phyloP scores from a whole-genome alignment of 2,888 invertebrate genomes.

The Hesperia comma region DNA sequence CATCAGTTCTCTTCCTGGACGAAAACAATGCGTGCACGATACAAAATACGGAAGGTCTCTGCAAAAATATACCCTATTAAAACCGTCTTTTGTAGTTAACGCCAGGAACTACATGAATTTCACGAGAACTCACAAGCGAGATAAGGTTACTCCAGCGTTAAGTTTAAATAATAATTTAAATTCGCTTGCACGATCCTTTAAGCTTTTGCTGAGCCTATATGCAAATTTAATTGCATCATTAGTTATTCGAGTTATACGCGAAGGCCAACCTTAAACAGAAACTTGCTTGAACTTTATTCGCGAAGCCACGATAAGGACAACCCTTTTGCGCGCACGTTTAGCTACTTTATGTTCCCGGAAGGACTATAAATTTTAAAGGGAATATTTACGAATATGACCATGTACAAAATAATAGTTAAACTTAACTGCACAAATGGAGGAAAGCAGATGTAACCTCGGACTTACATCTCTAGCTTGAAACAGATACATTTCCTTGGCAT shows the following conservation, averaged over 20 bases:
- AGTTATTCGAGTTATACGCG: conserved; percentile 1
- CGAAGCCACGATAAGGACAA: conserved; percentile 1
- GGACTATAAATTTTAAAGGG: neutral
- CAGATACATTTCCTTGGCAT: conserved; percentile 23
- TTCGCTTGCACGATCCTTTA: neutral
- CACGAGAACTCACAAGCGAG: neutral
- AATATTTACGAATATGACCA: neutral
- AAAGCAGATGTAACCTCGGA: conserved; percentile 9
- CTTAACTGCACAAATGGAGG: conserved; percentile 4
- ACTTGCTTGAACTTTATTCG: conserved; percentile 2
- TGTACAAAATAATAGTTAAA: neutral
- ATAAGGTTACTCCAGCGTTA: neutral
- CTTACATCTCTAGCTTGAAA: conserved; percentile 10
- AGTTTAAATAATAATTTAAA: conserved; percentile 1
- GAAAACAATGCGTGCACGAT: conserved; percentile 13
- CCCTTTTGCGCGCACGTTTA: conserved; percentile 5
- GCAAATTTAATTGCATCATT: conserved; percentile 15
- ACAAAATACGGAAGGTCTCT: conserved; percentile 15
- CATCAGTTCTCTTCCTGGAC: conserved; percentile 15
- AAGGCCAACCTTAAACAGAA: conserved; percentile 16
- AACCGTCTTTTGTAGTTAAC: neutral
- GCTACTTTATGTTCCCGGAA: neutral
- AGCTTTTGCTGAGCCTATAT: neutral
- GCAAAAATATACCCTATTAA: neutral
- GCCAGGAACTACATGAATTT: neutral